Evolutionary conservation across 1,140 invertebrate genomes (phyloP), one percentile per base, ranked within the genome.

Genomic region (Leptinotarsa undecemlineata): DNA sequence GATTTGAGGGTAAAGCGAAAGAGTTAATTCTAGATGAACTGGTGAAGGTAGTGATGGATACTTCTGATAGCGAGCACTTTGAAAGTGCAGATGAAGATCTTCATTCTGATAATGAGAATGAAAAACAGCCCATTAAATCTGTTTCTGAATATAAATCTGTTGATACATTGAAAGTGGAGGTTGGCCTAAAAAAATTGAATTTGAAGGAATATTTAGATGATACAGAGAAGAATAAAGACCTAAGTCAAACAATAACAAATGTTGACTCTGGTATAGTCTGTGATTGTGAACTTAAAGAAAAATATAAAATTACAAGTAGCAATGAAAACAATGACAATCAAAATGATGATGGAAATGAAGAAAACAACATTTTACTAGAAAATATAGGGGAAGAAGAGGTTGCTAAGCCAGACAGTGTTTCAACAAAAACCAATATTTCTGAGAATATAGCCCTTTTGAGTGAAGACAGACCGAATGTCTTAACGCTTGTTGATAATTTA

Each of bases 1-100:
- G 2, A 42, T 11, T 42, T 11, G 8, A 42, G 33, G 3, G 0
- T 42, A 0, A 42, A 42, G 33, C 8, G 11, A 11, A 42, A 42
- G 33, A 42, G 8, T 33, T 33, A 8, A 33, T 33, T 33, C 33
- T 33, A 42, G 33, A 42, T 42, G 33, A 42, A 42, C 8, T 42
- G 33, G 33, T 42, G 33, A 42, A 42, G 33, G 33, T 42, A 70
- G 68, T 82, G 77, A 92, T 92, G 91, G 88, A 90, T 81, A 89
- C 89, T 11, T 92, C 91, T 73, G 91, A 92, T 73, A 92, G 91
- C 83, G 91, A 92, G 79, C 90, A 89, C 82, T 93, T 92, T 82
- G 83, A 85, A 75, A 84, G 84, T 79, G 84, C 83, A 17, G 82
- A 86, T 74, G 84, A 87, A 42, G 33, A 42, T 42, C 20, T 61